Evolutionary conservation across 2,797 vertebrate species (phyloP).

Genomic region (Acanthopagrus latus): DNA sequence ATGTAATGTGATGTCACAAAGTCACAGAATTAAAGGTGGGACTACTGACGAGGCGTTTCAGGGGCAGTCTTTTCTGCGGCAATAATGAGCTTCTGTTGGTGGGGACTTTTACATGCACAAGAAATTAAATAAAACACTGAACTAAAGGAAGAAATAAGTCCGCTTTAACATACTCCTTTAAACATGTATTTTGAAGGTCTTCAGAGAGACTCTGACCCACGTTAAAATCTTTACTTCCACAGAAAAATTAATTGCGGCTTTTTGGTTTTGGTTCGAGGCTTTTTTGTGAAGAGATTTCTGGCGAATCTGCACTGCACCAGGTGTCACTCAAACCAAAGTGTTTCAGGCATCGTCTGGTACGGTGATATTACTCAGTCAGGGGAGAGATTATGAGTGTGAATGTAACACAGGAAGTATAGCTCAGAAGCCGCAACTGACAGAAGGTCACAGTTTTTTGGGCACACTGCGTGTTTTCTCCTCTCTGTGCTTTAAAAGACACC

Average conservation of each 20-base stretch:
- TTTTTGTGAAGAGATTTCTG: not conserved
- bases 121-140: no score
- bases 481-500: slow-evolving; percentile 42
- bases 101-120: no score
- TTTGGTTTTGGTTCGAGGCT: slow-evolving; percentile 2
- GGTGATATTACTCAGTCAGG: slow-evolving; percentile 17
- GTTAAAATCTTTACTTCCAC: not conserved
- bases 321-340: not conserved
- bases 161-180: no score
- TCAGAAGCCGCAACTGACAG: slow-evolving; percentile 20
- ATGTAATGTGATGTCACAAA: no score
- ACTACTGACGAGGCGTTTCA: no score
- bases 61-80: no score
- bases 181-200: slow-evolving; percentile 5
- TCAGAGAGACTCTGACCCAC: not conserved
- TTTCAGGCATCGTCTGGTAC: slow-evolving; percentile 7
- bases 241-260: not conserved
- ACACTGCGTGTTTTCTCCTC: slow-evolving; percentile 20
- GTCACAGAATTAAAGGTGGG: no score
- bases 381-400: slow-evolving; percentile 10
- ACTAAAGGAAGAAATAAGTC: no score
- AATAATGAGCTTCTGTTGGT: no score
- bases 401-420: slow-evolving; percentile 27
- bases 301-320: not conserved
- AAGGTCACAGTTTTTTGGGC: slow-evolving; percentile 46